Base-by-base conservation (phyloP, 2,797 vertebrate species). In the Hafferia zeledoni region DNA sequence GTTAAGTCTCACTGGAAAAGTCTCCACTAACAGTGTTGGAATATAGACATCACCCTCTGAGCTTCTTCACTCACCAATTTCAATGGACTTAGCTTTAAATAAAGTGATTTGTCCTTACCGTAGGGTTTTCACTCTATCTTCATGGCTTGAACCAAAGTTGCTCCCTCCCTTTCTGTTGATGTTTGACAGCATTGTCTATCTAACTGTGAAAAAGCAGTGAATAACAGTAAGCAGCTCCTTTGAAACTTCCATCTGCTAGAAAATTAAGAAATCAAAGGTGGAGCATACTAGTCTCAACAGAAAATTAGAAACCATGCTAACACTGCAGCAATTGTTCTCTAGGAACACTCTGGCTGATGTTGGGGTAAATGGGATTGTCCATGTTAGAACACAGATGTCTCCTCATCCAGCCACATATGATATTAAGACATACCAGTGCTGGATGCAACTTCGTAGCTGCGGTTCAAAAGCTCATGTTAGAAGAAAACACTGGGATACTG, bases 381-480 rank as follows among this genome's bases (percentile, higher is more conserved):
- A 53, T 64, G 19, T 64, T 74, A 76, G 79, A 96, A 15, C 67
- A 74, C 87, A 95, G 85, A 90, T 82, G 59, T 91, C 94, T 96
- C 74, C 64, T 82, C 91, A 93, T 57, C 52, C 87, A 91, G 76
- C 50, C 86, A 35, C 79, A 79, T 37, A 7, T 41, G 74, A 94
- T 93, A 68, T 79, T 85, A 50, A 90, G 85, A 56, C 83, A 79
- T 67, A 72, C 27, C 82, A 75, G 1, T 70, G 67, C 2, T 96
- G 95, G 93, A 94, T 90, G 61, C 79, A 53, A 14, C 94, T 88
- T 78, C 33, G 59, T 83, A 92, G 87, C 83, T 88, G 91, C 64
- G 85, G 67, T 95, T 97, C 83, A 94, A 94, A 95, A 94, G 77
- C 94, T 82, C 77, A 37, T 95, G 80, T 90, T 88, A 86, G 63